Evolutionary conservation across 2,113 vertebrate species (phyloP).

Genomic region (Dromas ardeola): DNA sequence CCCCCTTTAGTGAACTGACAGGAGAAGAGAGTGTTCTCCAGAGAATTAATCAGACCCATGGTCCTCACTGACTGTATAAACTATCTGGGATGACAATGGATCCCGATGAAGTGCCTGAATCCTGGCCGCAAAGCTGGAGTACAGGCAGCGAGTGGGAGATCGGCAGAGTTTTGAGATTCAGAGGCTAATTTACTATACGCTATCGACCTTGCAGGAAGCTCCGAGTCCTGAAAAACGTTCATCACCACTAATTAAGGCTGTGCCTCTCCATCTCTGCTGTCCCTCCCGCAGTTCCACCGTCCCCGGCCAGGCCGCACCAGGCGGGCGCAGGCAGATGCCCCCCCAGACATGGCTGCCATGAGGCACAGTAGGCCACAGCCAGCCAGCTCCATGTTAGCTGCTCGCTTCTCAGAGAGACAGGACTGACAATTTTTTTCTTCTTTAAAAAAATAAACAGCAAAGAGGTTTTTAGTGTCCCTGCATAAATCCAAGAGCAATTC

Average conservation of each 20-base stretch:
- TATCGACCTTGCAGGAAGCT: neutral
- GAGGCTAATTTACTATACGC: neutral
- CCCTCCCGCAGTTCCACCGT: neutral
- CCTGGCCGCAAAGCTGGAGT: neutral
- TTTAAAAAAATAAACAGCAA: neutral
- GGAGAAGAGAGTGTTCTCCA: neutral
- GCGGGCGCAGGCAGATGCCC: neutral
- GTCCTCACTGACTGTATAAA: neutral
- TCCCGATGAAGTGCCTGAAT: neutral
- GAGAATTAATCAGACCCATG: neutral
- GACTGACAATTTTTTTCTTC: neutral
- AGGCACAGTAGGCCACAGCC: neutral
- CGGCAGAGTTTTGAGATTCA: neutral
- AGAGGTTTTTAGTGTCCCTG: neutral
- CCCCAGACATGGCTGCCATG: neutral
- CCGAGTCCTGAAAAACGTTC: neutral
- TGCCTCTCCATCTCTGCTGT: rapidly evolving
- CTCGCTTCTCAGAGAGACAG: neutral
- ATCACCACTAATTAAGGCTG: neutral
- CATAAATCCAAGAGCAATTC: neutral
- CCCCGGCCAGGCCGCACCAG: neutral
- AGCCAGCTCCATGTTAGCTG: neutral
- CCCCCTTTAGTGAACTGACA: neutral
- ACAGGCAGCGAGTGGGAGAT: neutral
- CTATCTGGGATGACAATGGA: neutral